phyloP scores from a whole-genome alignment of 1,140 invertebrate genomes.

The Babylonia areolata region DNA sequence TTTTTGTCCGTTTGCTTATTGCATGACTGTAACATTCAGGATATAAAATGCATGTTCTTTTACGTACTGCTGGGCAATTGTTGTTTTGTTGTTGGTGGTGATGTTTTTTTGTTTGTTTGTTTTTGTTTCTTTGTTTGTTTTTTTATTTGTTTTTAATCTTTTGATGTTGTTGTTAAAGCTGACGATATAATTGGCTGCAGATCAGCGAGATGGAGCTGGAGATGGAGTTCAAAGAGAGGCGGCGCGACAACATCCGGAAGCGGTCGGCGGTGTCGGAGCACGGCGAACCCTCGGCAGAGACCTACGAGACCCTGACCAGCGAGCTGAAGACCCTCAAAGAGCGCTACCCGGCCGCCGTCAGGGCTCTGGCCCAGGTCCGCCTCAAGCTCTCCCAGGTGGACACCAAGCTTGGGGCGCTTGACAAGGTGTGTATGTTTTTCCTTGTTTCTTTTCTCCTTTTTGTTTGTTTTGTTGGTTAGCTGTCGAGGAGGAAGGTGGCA shows the following conservation, averaged over 20 bases:
- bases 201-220: conserved; percentile 58
- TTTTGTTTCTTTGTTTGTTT: no score
- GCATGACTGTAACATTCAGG: no score
- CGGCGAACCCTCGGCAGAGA: conserved; percentile 37
- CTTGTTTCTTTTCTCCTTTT: no score
- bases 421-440: conserved; percentile 41
- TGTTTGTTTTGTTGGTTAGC: no score
- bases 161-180: no score
- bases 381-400: conserved; percentile 56
- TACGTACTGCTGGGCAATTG: no score
- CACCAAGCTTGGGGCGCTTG: conserved; percentile 41
- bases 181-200: conserved; percentile 9
- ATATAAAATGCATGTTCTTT: no score
- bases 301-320: conserved; percentile 54
- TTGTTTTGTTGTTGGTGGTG: no score
- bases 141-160: no score
- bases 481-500: no score
- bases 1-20: background rate
- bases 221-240: conserved; percentile 60
- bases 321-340: conserved; percentile 56
- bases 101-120: no score
- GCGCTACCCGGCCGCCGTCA: conserved; percentile 44
- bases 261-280: conserved; percentile 40
- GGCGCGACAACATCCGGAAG: conserved; percentile 49
- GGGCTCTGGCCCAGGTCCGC: conserved; percentile 47